Evolutionary conservation across 2,888 invertebrate species (phyloP).

Genomic region (Volucella bombylans): DNA sequence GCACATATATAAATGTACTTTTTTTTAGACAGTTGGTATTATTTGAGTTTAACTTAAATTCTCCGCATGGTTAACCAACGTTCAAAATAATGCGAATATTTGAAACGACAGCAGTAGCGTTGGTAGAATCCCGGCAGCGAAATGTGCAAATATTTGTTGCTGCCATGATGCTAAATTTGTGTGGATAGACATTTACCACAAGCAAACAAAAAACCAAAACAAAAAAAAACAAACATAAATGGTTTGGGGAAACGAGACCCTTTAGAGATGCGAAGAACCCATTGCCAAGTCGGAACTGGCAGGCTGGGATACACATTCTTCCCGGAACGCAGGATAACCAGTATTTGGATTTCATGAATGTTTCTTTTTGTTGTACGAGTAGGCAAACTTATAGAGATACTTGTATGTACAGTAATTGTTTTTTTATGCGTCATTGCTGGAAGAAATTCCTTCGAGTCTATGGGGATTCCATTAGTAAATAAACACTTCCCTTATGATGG

Average conservation of each 20-base stretch:
- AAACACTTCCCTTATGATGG: neutral
- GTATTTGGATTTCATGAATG: slow-evolving; percentile 49
- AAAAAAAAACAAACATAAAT: neutral
- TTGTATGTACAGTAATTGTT: neutral
- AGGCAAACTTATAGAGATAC: slow-evolving; percentile 14
- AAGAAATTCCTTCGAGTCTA: slow-evolving; percentile 11
- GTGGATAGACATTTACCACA: slow-evolving; percentile 32
- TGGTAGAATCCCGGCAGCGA: slow-evolving; percentile 37
- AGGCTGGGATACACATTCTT: neutral
- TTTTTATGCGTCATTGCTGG: slow-evolving; percentile 9
- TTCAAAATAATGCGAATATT: slow-evolving; percentile 66
- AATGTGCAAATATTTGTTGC: slow-evolving; percentile 64
- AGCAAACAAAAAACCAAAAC: slow-evolving; percentile 7
- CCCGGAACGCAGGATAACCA: slow-evolving; percentile 50
- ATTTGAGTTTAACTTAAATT: slow-evolving; percentile 67
- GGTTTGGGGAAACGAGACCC: neutral
- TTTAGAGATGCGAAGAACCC: neutral
- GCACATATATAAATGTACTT: slow-evolving; percentile 33
- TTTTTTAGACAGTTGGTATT: slow-evolving; percentile 53
- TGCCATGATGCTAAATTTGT: slow-evolving; percentile 57
- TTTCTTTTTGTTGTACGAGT: slow-evolving; percentile 15
- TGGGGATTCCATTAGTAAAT: slow-evolving; percentile 2
- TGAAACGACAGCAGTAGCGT: slow-evolving; percentile 45
- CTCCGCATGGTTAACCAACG: slow-evolving; percentile 67
- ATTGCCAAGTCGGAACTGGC: neutral